Conservation (phyloP, 2,888 invertebrate genomes). For the Melieria crassipennis region DNA sequence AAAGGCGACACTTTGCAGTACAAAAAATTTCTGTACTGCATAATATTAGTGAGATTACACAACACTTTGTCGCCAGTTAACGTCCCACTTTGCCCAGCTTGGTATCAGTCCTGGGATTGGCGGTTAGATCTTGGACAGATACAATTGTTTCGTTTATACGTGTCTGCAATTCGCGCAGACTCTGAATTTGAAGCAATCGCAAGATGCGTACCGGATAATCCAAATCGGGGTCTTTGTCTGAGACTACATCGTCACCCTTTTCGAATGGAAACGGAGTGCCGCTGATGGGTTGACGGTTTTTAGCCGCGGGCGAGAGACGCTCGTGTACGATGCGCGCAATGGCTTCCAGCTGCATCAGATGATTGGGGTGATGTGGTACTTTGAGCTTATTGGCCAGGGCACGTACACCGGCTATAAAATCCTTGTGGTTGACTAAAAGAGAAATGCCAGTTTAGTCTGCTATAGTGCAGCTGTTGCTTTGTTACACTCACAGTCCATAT, state of each 20-base stretch:
- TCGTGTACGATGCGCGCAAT: slow-evolving; percentile 72
- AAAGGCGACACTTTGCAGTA: not conserved
- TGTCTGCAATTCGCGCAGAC: slow-evolving; percentile 77
- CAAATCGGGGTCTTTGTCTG: slow-evolving; percentile 72
- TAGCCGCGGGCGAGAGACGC: slow-evolving; percentile 70
- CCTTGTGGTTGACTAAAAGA: slow-evolving; percentile 77
- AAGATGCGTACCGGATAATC: slow-evolving; percentile 81
- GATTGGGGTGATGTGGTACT: slow-evolving; percentile 83
- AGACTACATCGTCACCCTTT: slow-evolving; percentile 70
- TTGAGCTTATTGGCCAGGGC: slow-evolving; percentile 81
- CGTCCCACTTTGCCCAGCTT: slow-evolving; percentile 90
- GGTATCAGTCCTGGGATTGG: slow-evolving; percentile 96
- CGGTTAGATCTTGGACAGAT: slow-evolving; percentile 89
- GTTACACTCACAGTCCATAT: slow-evolving; percentile 79
- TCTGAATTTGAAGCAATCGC: slow-evolving; percentile 75
- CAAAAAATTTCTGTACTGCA: not conserved
- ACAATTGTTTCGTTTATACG: slow-evolving; percentile 95
- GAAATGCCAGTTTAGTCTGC: slow-evolving; percentile 19
- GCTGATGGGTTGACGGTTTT: slow-evolving; percentile 50
- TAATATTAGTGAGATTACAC: too few species aligned
- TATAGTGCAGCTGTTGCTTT: not conserved
- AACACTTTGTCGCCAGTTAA: slow-evolving; percentile 15
- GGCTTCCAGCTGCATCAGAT: slow-evolving; percentile 78
- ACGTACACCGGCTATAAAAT: slow-evolving; percentile 85
- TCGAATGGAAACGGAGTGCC: slow-evolving; percentile 78